Conservation (phyloP, 2,113 vertebrate genomes). For the Semicossyphus pulcher region DNA sequence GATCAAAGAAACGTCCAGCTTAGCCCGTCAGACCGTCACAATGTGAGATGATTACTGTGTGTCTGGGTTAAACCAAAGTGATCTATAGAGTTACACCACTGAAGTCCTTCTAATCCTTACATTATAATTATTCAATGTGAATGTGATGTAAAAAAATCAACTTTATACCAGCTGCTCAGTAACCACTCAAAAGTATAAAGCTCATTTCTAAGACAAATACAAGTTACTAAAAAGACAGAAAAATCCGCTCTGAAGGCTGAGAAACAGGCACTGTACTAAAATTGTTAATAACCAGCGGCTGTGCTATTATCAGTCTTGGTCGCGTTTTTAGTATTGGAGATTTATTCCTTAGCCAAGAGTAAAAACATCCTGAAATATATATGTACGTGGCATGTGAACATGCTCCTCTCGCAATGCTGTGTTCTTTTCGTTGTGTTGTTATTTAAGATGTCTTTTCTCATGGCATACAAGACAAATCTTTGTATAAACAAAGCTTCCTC, state of each 20-base stretch:
- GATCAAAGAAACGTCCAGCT: slow-evolving; percentile 34
- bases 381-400: too few species aligned
- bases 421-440: too few species aligned
- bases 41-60: slow-evolving; percentile 14
- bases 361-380: too few species aligned
- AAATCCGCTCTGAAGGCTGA: neutral
- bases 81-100: slow-evolving; percentile 2
- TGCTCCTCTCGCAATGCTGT: too few species aligned
- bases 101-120: slow-evolving; percentile 7
- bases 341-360: neutral
- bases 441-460: too few species aligned
- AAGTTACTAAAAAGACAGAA: neutral
- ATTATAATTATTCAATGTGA: slow-evolving; percentile 1
- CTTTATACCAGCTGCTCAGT: neutral
- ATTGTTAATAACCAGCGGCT: neutral
- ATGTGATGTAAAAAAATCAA: neutral
- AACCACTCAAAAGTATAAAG: neutral
- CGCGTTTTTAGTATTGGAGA: neutral
- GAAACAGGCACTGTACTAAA: neutral
- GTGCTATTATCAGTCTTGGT: neutral
- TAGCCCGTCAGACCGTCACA: slow-evolving; percentile 12
- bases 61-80: slow-evolving; percentile 4
- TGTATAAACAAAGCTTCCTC: too few species aligned
- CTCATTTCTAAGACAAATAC: neutral
- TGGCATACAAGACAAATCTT: too few species aligned